Evolutionary conservation across 92 coral and sea anemone species (phyloP).

Genomic region (Pocillopora grandis): DNA sequence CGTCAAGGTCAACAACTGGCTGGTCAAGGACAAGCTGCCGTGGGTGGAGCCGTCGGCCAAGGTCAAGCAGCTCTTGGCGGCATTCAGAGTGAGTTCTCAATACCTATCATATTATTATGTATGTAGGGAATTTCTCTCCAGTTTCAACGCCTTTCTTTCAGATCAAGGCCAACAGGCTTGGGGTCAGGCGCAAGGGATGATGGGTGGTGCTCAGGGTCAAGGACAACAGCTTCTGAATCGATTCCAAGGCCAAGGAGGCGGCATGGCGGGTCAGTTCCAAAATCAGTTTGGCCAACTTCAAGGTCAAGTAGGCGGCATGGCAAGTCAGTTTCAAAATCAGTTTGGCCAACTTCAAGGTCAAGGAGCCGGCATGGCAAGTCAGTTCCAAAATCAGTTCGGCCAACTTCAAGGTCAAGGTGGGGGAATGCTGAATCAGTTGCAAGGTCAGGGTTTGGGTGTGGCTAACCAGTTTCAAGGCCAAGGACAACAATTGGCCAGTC

Average conservation of each 20-base stretch:
- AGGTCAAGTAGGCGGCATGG: slow-evolving; percentile 72
- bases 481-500: slow-evolving; percentile 30
- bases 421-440: slow-evolving; percentile 51
- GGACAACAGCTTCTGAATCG: slow-evolving; percentile 55
- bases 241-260: slow-evolving; percentile 64
- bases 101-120: not conserved
- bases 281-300: slow-evolving; percentile 50
- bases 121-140: not conserved
- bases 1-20: slow-evolving; percentile 58
- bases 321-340: slow-evolving; percentile 56
- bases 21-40: slow-evolving; percentile 50
- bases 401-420: slow-evolving; percentile 48
- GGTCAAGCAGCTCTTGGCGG: slow-evolving; percentile 62
- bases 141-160: not conserved
- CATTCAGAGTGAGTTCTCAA: slow-evolving; percentile 32
- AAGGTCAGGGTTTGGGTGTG: slow-evolving; percentile 35
- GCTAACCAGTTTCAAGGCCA: slow-evolving; percentile 58
- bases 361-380: slow-evolving; percentile 59
- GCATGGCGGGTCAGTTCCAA: slow-evolving; percentile 44
- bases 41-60: slow-evolving; percentile 61
- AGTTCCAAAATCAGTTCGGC: slow-evolving; percentile 42
- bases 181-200: slow-evolving; percentile 49
- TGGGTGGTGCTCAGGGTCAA: slow-evolving; percentile 53
- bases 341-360: slow-evolving; percentile 71
- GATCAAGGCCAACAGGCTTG: slow-evolving; percentile 41